phyloP scores from a whole-genome alignment of 2,113 vertebrate genomes.

The Nothocercus julius region DNA sequence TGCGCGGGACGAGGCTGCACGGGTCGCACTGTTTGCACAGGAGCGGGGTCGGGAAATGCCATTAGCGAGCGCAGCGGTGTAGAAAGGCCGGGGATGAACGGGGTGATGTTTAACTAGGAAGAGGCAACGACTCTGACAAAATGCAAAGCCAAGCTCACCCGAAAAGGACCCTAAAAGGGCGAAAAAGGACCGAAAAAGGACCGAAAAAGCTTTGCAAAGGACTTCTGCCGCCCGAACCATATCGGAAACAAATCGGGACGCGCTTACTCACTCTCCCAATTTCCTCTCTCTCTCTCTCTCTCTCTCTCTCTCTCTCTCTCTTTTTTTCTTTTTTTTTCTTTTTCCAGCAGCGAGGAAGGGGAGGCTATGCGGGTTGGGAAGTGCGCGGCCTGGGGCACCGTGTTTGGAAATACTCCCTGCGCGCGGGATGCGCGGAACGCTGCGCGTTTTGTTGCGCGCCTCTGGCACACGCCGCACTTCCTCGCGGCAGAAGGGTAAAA shows the following conservation, averaged over 20 bases:
- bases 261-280: not conserved
- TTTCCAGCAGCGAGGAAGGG: not conserved
- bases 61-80: not conserved
- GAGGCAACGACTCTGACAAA: not conserved
- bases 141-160: not conserved
- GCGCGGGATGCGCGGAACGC: too few relatives aligned
- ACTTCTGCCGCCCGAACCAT: not conserved
- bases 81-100: not conserved
- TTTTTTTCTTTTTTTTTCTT: too few relatives aligned
- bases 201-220: too few relatives aligned
- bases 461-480: conserved; percentile 31
- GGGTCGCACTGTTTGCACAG: not conserved
- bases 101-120: not conserved
- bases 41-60: not conserved
- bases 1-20: not conserved
- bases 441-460: not conserved
- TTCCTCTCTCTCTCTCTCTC: not conserved
- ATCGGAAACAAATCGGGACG: not conserved
- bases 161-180: not conserved
- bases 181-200: too few relatives aligned
- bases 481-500: too few relatives aligned
- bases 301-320: too few relatives aligned
- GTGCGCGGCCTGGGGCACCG: too few relatives aligned
- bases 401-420: not conserved
- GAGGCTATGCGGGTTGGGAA: too few relatives aligned